Percentiles rank a stretch among this genome's conserved stretches.
Conservation (phyloP, 2,888 invertebrate genomes). For the Tineola bisselliella region DNA sequence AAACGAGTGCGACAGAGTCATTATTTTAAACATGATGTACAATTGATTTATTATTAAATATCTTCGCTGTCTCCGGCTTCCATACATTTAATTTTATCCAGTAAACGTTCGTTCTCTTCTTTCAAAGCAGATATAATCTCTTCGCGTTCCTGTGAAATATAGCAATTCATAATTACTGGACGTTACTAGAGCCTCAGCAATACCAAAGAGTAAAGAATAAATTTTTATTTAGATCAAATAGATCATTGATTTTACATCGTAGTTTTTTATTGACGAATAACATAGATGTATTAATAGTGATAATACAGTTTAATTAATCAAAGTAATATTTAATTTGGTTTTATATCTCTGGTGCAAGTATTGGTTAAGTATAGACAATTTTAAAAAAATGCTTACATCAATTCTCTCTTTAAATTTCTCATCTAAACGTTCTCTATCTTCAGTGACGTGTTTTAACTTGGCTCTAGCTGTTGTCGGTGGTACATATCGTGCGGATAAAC, state of each 20-base stretch:
- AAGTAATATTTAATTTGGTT: too few relatives aligned
- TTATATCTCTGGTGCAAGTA: too few relatives aligned
- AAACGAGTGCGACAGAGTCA: too few relatives aligned
- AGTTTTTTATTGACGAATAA: too few relatives aligned
- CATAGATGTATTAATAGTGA: too few relatives aligned
- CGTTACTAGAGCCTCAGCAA: too few relatives aligned
- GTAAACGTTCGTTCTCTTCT: slow-evolving; percentile 54
- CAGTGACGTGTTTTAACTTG: slow-evolving; percentile 71
- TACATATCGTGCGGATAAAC: slow-evolving; percentile 66
- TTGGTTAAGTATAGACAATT: neutral
- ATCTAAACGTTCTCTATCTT: slow-evolving; percentile 69
- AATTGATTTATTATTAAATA: neutral
- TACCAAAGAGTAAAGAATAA: too few relatives aligned
- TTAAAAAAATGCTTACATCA: slow-evolving; percentile 35
- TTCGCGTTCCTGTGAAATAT: slow-evolving; percentile 51
- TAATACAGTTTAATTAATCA: too few relatives aligned
- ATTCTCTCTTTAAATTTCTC: slow-evolving; percentile 62
- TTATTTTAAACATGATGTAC: too few relatives aligned
- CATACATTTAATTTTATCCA: slow-evolving; percentile 43
- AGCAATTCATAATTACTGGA: too few relatives aligned
- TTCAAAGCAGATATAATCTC: slow-evolving; percentile 55
- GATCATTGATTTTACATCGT: too few relatives aligned
- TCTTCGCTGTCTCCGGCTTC: slow-evolving; percentile 20
- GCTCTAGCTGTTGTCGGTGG: slow-evolving; percentile 70
- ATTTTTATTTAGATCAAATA: too few relatives aligned